Evolutionary conservation across 2,113 vertebrate species (phyloP).

Genomic region (Prunella himalayana): DNA sequence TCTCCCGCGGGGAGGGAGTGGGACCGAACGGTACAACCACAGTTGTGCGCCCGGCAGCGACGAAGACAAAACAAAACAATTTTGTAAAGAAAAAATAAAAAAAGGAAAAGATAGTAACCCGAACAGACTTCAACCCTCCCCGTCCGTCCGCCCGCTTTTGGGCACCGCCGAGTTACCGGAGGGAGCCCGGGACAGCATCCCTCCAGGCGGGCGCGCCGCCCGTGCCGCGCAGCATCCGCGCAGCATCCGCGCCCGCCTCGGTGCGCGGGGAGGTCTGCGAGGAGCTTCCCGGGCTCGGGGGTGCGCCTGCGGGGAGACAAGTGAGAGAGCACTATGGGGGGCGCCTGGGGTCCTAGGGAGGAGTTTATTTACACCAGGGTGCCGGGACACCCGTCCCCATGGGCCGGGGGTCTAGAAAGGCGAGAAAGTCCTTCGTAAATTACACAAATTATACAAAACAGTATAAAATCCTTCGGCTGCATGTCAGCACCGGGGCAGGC

Average conservation of each 20-base stretch:
- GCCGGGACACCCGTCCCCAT: not conserved
- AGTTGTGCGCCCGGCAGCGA: not conserved
- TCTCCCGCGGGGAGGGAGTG: conserved; percentile 51
- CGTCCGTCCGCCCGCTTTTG: not conserved
- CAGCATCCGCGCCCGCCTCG: not conserved
- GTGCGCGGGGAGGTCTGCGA: not conserved
- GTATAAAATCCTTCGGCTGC: conserved; percentile 46
- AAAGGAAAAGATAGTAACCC: not conserved
- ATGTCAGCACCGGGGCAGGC: not conserved
- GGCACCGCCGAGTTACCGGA: not conserved
- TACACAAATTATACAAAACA: conserved; percentile 52
- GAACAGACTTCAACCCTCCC: not conserved
- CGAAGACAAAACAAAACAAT: not conserved
- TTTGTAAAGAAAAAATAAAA: not conserved
- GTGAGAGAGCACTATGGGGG: not conserved
- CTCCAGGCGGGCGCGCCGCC: not conserved
- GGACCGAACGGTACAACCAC: not conserved
- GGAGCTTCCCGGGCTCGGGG: not conserved
- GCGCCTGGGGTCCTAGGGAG: not conserved
- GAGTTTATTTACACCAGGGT: conserved; percentile 32
- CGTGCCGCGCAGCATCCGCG: not conserved
- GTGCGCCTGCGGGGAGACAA: not conserved
- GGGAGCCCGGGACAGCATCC: not conserved
- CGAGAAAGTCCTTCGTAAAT: conserved; percentile 19
- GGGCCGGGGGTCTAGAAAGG: not conserved